These are phyloP conservation scores for Muscina levida DNA, from an alignment of 2,888 invertebrate species.

Conservation along the genomic window DNA sequence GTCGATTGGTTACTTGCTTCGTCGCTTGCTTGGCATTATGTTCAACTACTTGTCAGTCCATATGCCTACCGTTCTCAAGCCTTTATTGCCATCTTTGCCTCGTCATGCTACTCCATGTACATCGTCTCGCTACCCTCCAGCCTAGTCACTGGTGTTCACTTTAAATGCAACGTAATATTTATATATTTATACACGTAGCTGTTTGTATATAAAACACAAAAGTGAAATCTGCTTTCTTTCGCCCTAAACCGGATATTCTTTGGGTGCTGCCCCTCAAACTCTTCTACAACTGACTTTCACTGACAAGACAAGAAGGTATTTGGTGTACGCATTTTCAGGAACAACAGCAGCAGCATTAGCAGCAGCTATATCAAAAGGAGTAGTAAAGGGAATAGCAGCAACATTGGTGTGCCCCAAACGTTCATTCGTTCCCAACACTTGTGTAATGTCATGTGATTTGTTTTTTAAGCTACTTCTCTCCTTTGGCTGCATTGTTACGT, in stretches of 20 bases:
- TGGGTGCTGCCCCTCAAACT: not conserved
- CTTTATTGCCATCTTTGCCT: constrained; percentile 9
- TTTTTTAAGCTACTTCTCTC: constrained; percentile 25
- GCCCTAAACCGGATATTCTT: constrained; percentile 20
- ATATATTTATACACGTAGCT: not conserved
- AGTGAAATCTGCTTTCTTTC: constrained; percentile 16
- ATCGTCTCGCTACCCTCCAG: too few species aligned
- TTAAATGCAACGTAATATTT: constrained; percentile 26
- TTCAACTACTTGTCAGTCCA: constrained; percentile 40
- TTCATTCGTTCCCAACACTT: not conserved
- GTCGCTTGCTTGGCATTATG: not conserved
- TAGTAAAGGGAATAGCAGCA: not conserved
- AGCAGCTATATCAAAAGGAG: not conserved
- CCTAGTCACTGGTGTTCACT: not conserved
- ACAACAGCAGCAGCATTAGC: not conserved
- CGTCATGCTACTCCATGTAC: not conserved
- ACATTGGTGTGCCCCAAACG: not conserved
- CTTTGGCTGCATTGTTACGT: not conserved
- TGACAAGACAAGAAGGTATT: constrained; percentile 19
- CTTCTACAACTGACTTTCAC: not conserved
- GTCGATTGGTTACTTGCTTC: not conserved
- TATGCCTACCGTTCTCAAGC: constrained; percentile 33
- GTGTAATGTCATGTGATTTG: constrained; percentile 34
- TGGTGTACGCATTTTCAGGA: constrained; percentile 6
- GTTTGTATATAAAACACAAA: constrained; percentile 4